A percentile compares a stretch with the other conserved stretches of the same genome.
Conservation (phyloP, 2,113 vertebrate species). For the Carassius gibelio region DNA sequence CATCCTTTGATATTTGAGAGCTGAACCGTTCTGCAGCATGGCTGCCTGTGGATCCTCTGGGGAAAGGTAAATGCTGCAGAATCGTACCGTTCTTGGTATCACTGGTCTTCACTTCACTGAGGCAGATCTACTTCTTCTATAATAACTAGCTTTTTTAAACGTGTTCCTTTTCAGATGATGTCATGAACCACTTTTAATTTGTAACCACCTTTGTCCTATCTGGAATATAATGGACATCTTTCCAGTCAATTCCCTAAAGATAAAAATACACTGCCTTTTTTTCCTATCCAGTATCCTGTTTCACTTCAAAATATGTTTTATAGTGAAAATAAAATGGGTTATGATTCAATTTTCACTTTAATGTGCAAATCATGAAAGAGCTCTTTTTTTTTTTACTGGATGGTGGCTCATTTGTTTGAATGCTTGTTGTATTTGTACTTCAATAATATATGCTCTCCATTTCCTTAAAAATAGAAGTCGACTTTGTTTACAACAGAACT, state of each 20-base stretch:
- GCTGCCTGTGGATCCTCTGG: conserved; percentile 61
- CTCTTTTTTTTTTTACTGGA: neutral
- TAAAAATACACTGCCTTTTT: neutral
- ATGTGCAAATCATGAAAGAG: neutral
- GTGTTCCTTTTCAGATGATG: neutral
- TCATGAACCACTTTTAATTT: neutral
- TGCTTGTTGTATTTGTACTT: neutral
- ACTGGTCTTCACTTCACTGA: conserved; percentile 49
- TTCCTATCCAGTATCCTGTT: neutral
- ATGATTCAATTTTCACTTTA: neutral
- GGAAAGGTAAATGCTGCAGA: conserved; percentile 68
- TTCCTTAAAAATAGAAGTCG: conserved; percentile 31
- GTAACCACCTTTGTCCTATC: neutral
- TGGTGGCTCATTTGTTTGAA: conserved; percentile 13
- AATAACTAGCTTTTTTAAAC: too few relatives aligned
- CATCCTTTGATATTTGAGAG: conserved; percentile 61
- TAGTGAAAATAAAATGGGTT: neutral
- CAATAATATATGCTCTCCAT: neutral
- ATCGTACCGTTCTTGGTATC: conserved; percentile 64
- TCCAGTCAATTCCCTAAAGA: neutral
- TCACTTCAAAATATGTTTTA: neutral
- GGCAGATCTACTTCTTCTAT: conserved; percentile 20
- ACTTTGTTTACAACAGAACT: conserved; percentile 27
- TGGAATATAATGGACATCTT: neutral
- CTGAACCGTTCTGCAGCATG: conserved; percentile 63